Conservation (phyloP, 2,888 invertebrate genomes). For the Apoderus coryli region DNA sequence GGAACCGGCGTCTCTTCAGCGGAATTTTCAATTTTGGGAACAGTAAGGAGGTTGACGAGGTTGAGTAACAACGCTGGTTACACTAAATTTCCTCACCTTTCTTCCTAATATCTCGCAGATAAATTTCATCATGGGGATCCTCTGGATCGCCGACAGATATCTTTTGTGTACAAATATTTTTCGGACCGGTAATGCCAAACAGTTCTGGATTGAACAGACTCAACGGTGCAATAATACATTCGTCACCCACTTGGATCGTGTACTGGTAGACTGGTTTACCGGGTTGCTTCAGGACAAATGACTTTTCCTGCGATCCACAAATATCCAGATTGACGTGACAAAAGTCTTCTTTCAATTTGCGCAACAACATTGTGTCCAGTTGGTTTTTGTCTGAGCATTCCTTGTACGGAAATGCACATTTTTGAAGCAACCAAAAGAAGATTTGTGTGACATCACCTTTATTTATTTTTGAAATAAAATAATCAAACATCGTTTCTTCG, state of each 20-base stretch:
- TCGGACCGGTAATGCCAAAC: slow-evolving; percentile 68
- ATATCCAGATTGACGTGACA: slow-evolving; percentile 85
- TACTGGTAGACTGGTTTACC: slow-evolving; percentile 53
- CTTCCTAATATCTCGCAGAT: slow-evolving; percentile 69
- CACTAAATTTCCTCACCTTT: slow-evolving; percentile 30
- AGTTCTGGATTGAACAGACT: slow-evolving; percentile 80
- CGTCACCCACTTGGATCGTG: slow-evolving; percentile 72
- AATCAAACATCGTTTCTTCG: too few relatives aligned
- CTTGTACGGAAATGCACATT: slow-evolving; percentile 82
- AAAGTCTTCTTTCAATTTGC: slow-evolving; percentile 74
- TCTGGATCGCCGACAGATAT: slow-evolving; percentile 65
- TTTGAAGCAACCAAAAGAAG: slow-evolving; percentile 75
- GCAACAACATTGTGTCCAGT: slow-evolving; percentile 64
- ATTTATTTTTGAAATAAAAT: too few relatives aligned
- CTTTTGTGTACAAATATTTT: slow-evolving; percentile 58
- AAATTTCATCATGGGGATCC: slow-evolving; percentile 89
- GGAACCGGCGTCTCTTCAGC: too few relatives aligned
- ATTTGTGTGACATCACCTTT: slow-evolving; percentile 85
- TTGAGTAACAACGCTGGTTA: too few relatives aligned
- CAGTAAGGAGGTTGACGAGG: too few relatives aligned
- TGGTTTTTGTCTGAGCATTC: slow-evolving; percentile 59
- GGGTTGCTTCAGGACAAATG: slow-evolving; percentile 59
- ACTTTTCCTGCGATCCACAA: slow-evolving; percentile 76
- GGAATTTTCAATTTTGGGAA: too few relatives aligned
- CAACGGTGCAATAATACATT: slow-evolving; percentile 81